Evolutionary conservation across 2,113 vertebrate species (phyloP), one percentile per base, ranked within the genome.

Genomic region (Salvelinus sp.): DNA sequence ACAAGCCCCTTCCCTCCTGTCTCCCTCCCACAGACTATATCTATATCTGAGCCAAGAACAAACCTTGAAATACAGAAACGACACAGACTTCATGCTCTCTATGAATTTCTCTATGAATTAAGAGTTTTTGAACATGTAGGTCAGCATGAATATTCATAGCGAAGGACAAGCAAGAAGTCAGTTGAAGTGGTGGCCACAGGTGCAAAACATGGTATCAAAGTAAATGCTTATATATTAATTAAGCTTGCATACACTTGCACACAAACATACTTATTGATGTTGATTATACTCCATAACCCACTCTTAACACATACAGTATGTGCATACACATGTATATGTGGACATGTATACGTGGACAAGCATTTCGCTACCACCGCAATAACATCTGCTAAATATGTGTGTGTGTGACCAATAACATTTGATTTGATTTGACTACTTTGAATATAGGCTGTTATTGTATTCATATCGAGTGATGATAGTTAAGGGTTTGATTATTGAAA

Each of bases 401-500:
- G 33, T 33, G 1, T 33, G 33, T 33, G 33, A 33, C 33, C 33
- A 33, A 33, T 33, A 33, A 33, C 33, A 33, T 33, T 7, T 33
- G 5, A 33, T 30, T 30, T 30, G 30, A 30, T 33, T 33, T 1
- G 33, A 87, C 89, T 91, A 89, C 87, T 90, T 90, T 90, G 77
- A 87, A 83, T 85, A 88, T 90, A 88, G 88, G 91, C 90, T 91
- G 91, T 92, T 88, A 22, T 83, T 87, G 90, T 91, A 88, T 81
- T 83, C 87, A 90, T 91, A 90, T 89, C 87, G 74, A 91, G 86
- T 85, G 85, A 90, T 89, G 82, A 90, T 33, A 68, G 16, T 25
- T 93, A 92, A 93, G 93, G 92, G 94, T 93, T 94, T 93, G 93
- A 93, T 93, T 94, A 93, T 92, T 92, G 92, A 93, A 44, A 89